These are phyloP conservation scores for Neodiprion lecontei DNA, from an alignment of 1,140 invertebrate species.

Conservation along the genomic window DNA sequence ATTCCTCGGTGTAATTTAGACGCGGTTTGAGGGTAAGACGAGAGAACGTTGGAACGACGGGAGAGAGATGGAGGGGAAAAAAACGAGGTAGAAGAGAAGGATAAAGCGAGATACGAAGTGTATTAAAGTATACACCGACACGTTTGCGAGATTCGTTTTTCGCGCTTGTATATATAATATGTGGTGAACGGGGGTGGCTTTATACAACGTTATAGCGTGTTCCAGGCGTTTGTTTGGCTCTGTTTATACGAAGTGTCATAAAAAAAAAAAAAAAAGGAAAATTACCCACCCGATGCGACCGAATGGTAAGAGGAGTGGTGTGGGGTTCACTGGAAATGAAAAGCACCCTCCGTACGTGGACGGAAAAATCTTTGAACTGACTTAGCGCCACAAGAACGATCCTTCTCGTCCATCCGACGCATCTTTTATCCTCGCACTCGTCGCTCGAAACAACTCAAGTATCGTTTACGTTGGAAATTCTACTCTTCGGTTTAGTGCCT, in stretches of 20 bases:
- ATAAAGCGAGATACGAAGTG: not conserved
- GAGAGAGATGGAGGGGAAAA: not conserved
- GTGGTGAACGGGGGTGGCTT: not conserved
- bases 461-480: too few relatives aligned
- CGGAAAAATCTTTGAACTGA: too few relatives aligned
- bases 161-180: not conserved
- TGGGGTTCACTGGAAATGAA: too few relatives aligned
- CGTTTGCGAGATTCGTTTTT: not conserved
- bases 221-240: not conserved
- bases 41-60: not conserved
- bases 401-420: too few relatives aligned
- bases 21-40: not conserved
- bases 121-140: too few relatives aligned
- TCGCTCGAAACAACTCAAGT: too few relatives aligned
- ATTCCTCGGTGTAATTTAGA: too few relatives aligned
- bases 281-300: not conserved
- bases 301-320: not conserved
- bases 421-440: too few relatives aligned
- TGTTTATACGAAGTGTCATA: conserved; percentile 5
- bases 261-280: not conserved
- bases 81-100: not conserved
- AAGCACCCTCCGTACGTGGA: too few relatives aligned
- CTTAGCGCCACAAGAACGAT: too few relatives aligned
- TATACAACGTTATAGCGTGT: not conserved
- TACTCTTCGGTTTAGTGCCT: too few relatives aligned